Base-by-base conservation (phyloP, 2,797 vertebrate species). In the Urophycis tenuis region DNA sequence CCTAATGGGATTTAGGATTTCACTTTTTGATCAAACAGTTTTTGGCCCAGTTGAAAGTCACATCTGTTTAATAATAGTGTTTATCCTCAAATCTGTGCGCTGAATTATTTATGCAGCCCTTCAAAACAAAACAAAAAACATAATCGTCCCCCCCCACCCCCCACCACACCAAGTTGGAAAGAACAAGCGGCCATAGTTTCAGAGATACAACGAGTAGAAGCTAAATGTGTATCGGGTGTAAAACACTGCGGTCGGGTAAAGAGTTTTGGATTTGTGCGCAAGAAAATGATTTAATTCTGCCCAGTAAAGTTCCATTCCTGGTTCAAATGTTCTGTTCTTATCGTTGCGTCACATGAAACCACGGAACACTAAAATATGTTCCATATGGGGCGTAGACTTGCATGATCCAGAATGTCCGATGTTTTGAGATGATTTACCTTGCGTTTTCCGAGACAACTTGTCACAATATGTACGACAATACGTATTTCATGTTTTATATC, bases 1-100 rank as follows among this genome's bases (percentile, higher is more conserved):
- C 29, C 25, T 67, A 12, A 29, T 67, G 60, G 60, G 12, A 3
- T 67, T 67, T 7, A 67, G 60, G 60, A 67, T 29, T 67, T 67
- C 60, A 67, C 60, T 67, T 67, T 67, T 29, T 67, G 60, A 67
- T 67, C 25, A 60, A 60, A 25, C 60, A 29, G n/a, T 67, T 67
- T 29, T 10, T 67, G 60, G 60, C 60, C 60, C 29, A 67, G 25
- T 67, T 67, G n/a, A 67, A 67, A 67, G 60, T 67, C 60, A 67
- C 60, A 29, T 67, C 53, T 67, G 60, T 29, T 67, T 67, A 67
- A 67, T 67, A 67, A 67, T 67, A 67, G 60, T n/a, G 60, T 67
- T 67, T 67, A 67, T 67, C 60, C 60, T 25, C 60, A 67, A 67
- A 67, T 67, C 60, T 67, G 60, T 67, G n/a, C 60, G 12, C 60